Conservation (phyloP, 2,888 invertebrate species). For the Cyclophora punctaria region DNA sequence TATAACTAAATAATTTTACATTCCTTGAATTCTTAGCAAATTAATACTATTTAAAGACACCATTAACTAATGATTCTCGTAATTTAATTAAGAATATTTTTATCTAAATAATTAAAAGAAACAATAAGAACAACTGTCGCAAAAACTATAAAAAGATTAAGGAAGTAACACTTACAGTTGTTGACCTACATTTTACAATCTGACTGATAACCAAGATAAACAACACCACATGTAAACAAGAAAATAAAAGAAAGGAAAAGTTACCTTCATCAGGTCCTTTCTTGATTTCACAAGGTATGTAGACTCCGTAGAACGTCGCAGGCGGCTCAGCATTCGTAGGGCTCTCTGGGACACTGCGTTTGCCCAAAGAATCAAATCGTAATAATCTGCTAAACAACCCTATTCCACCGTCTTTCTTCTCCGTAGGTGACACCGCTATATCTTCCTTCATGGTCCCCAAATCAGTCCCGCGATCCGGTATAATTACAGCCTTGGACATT, state of each 20-base stretch:
- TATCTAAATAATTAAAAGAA: no score
- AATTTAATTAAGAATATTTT: no score
- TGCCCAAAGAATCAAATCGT: constrained; percentile 51
- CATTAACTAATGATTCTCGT: no score
- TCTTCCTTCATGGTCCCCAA: constrained; percentile 56
- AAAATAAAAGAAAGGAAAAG: constrained; percentile 5
- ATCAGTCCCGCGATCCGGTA: constrained; percentile 59
- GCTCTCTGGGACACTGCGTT: constrained; percentile 40
- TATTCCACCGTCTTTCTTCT: constrained; percentile 58
- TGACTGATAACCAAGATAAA: constrained; percentile 11
- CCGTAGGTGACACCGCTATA: constrained; percentile 50
- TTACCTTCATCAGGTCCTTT: constrained; percentile 70
- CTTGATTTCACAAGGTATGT: constrained; percentile 70
- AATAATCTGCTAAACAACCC: constrained; percentile 55
- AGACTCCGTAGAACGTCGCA: constrained; percentile 64
- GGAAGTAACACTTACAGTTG: constrained; percentile 10
- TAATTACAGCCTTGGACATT: constrained; percentile 64
- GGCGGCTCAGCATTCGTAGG: constrained; percentile 46
- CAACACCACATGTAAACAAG: constrained; percentile 6
- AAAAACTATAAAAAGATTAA: constrained; percentile 5
- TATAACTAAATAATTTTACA: no score
- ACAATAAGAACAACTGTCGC: neutral
- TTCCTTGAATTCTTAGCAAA: no score
- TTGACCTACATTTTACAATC: constrained; percentile 24
- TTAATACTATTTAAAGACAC: no score